Conservation (phyloP, 2,797 vertebrate species). For the Spondyliosoma cantharus region DNA sequence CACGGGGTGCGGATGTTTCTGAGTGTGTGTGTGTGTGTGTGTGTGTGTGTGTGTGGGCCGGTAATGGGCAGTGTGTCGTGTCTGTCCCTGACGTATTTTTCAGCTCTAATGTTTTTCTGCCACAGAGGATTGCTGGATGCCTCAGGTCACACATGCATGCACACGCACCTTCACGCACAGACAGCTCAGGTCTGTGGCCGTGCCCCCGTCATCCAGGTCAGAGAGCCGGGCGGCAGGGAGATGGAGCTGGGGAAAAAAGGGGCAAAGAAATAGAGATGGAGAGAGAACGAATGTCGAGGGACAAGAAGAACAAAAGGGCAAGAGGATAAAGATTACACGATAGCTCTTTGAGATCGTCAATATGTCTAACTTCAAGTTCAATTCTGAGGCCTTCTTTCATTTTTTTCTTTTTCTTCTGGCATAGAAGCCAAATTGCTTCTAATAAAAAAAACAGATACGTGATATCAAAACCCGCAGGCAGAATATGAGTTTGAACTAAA, state of each 20-base stretch:
- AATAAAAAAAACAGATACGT: constrained; percentile 1
- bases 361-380: constrained; percentile 8
- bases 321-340: not conserved
- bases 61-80: constrained; percentile 42
- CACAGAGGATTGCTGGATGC: constrained; percentile 43
- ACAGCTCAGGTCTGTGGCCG: constrained; percentile 44
- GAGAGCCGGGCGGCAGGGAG: constrained; percentile 5
- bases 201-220: constrained; percentile 52
- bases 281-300: constrained; percentile 3
- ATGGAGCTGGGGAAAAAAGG: not conserved
- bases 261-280: not conserved
- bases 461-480: not conserved
- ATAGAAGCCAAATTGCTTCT: not conserved
- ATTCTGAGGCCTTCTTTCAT: not conserved
- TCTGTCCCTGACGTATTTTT: constrained; percentile 55
- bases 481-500: not conserved
- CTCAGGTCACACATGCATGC: constrained; percentile 43
- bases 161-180: constrained; percentile 34
- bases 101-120: constrained; percentile 65
- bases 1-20: constrained; percentile 27
- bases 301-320: not conserved
- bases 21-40: constrained; percentile 21
- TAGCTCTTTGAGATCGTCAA: not conserved
- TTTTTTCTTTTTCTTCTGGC: not conserved
- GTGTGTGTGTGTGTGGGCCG: not conserved